These are phyloP conservation scores for Pseudochirops cupreus DNA, from an alignment of 2,797 vertebrate genomes.

Conservation along the genomic window DNA sequence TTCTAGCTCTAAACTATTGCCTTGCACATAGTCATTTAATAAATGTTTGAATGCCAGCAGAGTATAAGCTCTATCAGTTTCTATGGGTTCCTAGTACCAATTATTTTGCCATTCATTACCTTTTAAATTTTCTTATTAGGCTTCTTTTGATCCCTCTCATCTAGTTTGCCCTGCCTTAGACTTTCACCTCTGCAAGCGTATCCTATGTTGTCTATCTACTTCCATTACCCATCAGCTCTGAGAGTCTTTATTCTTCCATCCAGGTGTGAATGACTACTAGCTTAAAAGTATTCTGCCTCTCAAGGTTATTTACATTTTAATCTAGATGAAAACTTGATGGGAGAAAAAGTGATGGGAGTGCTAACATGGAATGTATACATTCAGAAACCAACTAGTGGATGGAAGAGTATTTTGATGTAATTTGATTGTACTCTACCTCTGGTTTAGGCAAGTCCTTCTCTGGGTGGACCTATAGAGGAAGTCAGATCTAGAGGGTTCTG, in stretches of 20 bases:
- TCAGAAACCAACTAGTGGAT: neutral
- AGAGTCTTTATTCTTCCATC: neutral
- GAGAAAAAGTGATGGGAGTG: neutral
- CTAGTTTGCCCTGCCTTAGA: neutral
- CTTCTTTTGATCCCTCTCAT: neutral
- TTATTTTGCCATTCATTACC: neutral
- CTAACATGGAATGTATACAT: neutral
- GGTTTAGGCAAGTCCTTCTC: neutral
- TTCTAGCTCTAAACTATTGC: neutral
- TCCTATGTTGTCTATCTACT: neutral
- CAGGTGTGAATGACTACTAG: neutral
- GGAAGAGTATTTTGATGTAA: neutral
- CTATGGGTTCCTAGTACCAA: neutral
- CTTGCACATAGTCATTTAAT: neutral
- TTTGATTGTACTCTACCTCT: neutral
- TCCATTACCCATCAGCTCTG: neutral
- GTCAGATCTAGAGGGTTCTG: neutral
- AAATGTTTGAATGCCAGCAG: neutral
- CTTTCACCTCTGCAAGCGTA: neutral
- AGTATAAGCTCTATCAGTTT: neutral
- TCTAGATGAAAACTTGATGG: neutral
- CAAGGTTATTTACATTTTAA: neutral
- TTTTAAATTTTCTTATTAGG: neutral
- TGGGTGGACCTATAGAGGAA: neutral
- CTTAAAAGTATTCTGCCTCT: neutral